Percentiles rank a stretch among this genome's conserved stretches.
phyloP scores from a whole-genome alignment of 2,888 invertebrate genomes.

The Lomographa bimaculata region DNA sequence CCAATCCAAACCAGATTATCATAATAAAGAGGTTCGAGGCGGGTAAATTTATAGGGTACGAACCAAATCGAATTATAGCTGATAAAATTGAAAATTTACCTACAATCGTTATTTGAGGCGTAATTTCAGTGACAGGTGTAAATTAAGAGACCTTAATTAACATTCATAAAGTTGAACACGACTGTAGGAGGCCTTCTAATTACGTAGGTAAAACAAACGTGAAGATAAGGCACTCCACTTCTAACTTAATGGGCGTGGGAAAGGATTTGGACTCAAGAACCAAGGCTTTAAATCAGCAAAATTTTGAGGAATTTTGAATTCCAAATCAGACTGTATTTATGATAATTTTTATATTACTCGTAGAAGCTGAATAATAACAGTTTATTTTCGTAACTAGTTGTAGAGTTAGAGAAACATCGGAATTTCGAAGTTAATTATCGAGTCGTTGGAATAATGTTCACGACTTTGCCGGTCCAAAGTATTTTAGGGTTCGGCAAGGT shows the following conservation, averaged over 20 bases:
- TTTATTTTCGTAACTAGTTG: too few species aligned
- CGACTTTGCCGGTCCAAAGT: constrained; percentile 9
- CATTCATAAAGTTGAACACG: constrained; percentile 33
- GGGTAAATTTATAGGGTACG: constrained; percentile 31
- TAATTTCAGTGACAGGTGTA: constrained; percentile 38
- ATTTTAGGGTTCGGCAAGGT: constrained; percentile 8
- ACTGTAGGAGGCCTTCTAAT: constrained; percentile 38
- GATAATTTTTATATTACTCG: too few species aligned
- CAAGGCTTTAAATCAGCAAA: constrained; percentile 7
- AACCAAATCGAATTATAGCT: constrained; percentile 28
- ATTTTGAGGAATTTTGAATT: constrained; percentile 11
- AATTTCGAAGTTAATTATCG: constrained; percentile 11
- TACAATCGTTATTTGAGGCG: constrained; percentile 26
- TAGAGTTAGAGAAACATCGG: constrained; percentile 5
- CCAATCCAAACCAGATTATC: constrained; percentile 42
- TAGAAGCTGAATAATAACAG: too few species aligned
- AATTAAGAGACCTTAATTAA: constrained; percentile 42
- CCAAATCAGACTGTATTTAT: too few species aligned
- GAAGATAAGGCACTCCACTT: constrained; percentile 41
- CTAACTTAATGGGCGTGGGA: constrained; percentile 31
- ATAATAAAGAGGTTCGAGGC: constrained; percentile 38
- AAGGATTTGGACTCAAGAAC: constrained; percentile 16
- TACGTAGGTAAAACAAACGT: constrained; percentile 44
- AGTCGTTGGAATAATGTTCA: constrained; percentile 2
- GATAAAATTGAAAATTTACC: constrained; percentile 33